Percentiles rank a stretch among this genome's conserved stretches.
Evolutionary conservation across 1,140 invertebrate genomes (phyloP).

Genomic region (Oncopeltus fasciatus): DNA sequence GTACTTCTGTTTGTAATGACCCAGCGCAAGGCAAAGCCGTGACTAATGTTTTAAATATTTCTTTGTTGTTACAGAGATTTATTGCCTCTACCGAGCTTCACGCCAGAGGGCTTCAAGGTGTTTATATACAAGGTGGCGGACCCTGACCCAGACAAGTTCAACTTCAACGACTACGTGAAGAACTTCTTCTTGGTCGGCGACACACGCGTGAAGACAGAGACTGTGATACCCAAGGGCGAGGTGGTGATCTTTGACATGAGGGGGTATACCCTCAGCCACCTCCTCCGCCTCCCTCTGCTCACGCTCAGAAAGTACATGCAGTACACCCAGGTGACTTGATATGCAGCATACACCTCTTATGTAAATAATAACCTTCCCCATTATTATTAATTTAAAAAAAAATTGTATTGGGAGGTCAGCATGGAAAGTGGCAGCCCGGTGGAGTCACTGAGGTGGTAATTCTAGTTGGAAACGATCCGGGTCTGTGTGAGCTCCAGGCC

Average conservation of each 20-base stretch:
- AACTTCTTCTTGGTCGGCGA: slow-evolving; percentile 26
- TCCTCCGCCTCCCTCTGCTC: slow-evolving; percentile 19
- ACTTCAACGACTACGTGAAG: slow-evolving; percentile 27
- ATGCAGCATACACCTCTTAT: too few species aligned
- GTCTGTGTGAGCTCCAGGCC: too few species aligned
- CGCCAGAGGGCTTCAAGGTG: slow-evolving; percentile 42
- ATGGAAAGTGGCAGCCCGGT: too few species aligned
- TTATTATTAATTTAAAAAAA: too few species aligned
- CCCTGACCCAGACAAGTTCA: slow-evolving; percentile 42
- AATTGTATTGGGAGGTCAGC: too few species aligned
- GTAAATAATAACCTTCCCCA: too few species aligned
- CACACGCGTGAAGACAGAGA: slow-evolving; percentile 22
- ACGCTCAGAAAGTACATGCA: slow-evolving; percentile 25
- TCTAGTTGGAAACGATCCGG: too few species aligned
- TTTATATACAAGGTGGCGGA: slow-evolving; percentile 41
- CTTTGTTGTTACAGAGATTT: slow-evolving; percentile 23
- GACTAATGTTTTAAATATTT: too few species aligned
- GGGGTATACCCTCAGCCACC: slow-evolving; percentile 23
- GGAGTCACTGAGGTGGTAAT: too few species aligned
- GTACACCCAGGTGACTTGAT: slow-evolving; percentile 25
- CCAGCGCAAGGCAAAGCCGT: too few species aligned
- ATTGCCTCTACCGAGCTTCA: slow-evolving; percentile 31
- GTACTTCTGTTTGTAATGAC: too few species aligned
- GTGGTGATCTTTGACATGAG: slow-evolving; percentile 26
- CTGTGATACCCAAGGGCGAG: slow-evolving; percentile 23